A percentile compares a stretch with the other conserved stretches of the same genome.
These are phyloP conservation scores for Hoplodrina blanda DNA, from an alignment of 2,888 invertebrate genomes.

Conservation along the genomic window DNA sequence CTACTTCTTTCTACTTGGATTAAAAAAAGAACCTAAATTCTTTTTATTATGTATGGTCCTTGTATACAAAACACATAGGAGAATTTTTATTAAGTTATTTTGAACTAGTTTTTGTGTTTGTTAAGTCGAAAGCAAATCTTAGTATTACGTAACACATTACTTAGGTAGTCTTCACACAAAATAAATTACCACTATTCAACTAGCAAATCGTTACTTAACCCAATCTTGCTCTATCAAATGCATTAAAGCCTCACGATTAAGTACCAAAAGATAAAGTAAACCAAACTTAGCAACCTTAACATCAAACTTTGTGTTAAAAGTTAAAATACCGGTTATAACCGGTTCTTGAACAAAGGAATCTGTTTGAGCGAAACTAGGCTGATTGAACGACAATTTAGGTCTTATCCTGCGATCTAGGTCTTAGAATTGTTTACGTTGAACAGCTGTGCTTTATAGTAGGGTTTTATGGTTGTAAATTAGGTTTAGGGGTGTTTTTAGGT, in stretches of 20 bases:
- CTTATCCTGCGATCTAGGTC: constrained; percentile 72
- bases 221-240: constrained; percentile 17
- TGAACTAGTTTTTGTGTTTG: no score
- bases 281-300: constrained; percentile 57
- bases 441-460: constrained; percentile 65
- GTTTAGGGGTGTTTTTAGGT: constrained; percentile 45
- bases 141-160: no score
- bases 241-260: constrained; percentile 48
- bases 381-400: constrained; percentile 78
- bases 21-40: no score
- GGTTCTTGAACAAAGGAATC: constrained; percentile 76
- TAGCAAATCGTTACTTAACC: constrained; percentile 3
- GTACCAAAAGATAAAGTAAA: constrained; percentile 43
- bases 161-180: neutral
- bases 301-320: constrained; percentile 58
- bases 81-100: no score
- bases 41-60: no score
- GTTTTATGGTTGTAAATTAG: constrained; percentile 51
- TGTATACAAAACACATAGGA: no score
- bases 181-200: neutral
- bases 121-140: no score
- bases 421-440: constrained; percentile 64
- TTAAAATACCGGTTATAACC: constrained; percentile 60
- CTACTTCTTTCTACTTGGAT: no score
- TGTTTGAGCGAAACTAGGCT: constrained; percentile 71